Base-by-base conservation (phyloP, 1,140 invertebrate species). In the Agrypnia vestita region DNA sequence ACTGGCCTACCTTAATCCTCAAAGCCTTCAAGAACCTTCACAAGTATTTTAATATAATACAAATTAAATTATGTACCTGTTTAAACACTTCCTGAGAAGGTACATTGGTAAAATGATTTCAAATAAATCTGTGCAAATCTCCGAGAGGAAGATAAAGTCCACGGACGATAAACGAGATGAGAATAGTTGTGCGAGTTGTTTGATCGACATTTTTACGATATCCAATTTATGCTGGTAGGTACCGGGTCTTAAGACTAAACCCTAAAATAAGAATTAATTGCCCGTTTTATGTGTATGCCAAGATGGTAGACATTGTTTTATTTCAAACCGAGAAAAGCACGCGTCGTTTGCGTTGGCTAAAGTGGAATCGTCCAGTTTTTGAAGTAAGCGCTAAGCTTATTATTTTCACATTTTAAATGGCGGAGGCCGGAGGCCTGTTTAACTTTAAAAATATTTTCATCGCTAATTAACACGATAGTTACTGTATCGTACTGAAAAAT, bases 221-320 rank as follows among this genome's bases (percentile, higher is more conserved):
- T 6, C 35, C 61, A 25, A 59, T 64, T 25, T 64, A 13, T 64
- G 61, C 12, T 51, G 61, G 35, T 13, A 43, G 11, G 11, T 51
- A 25, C 55, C 61, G n/a, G 3, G 19, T 13, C n/a, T 44, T 21
- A 9, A 10, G 61, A 3, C 35, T n/a, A 43, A n/a, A 35, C 61
- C 61, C 61, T 43, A 43, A 43, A 64, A 35, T 10, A 64, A 35
- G 11, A 64, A 43, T 64, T 64, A 64, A 64, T 64, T 64, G 61
- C 61, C 25, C 61, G 61, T 64, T 64, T 64, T 64, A 64, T 64
- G 19, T 25, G 12, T 17, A 56, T 15, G 15, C 15, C n/a, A 17
- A 17, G 19, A 56, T 4, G 19, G 10, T 19, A 56, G 4, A 17
- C 15, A 8, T 3, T 56, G 15, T 56, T 4, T 0, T 56, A 4